Evolutionary conservation across 2,797 vertebrate species (phyloP).

Genomic region (Peromyscus nudipes): DNA sequence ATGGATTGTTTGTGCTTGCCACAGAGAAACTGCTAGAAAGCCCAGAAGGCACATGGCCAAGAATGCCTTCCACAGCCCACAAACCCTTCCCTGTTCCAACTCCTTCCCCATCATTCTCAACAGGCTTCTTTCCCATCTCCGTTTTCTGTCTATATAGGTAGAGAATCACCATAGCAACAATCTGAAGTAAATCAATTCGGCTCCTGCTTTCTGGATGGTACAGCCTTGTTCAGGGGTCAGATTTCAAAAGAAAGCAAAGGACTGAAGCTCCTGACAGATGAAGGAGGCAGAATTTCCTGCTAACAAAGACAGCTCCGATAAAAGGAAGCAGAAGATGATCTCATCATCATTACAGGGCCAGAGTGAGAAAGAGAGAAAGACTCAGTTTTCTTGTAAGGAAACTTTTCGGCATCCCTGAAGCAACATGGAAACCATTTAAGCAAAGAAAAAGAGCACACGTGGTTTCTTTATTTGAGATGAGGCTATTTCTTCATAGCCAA

Average conservation of each 20-base stretch:
- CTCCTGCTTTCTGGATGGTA: conserved; percentile 73
- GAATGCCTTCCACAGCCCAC: not conserved
- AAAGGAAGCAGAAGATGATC: conserved; percentile 63
- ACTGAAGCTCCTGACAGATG: conserved; percentile 75
- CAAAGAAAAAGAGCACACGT: conserved; percentile 20
- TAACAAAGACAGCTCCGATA: conserved; percentile 65
- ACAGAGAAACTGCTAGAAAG: not conserved
- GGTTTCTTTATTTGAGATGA: conserved; percentile 42
- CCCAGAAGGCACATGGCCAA: not conserved
- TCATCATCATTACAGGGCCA: conserved; percentile 37
- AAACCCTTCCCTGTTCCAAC: not conserved
- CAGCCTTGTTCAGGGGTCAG: conserved; percentile 79
- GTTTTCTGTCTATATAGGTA: conserved; percentile 68
- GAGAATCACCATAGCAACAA: conserved; percentile 85
- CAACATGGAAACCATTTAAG: conserved; percentile 35
- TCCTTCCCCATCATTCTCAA: not conserved
- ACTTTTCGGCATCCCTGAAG: conserved; percentile 66
- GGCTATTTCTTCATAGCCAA: not conserved
- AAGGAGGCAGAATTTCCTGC: conserved; percentile 68
- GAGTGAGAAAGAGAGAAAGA: not conserved
- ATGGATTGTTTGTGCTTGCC: not conserved
- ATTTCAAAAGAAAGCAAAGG: conserved; percentile 80
- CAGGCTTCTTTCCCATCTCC: not conserved
- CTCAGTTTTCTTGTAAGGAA: not conserved
- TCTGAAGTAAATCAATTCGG: conserved; percentile 81